Base-by-base conservation (phyloP, 2,113 vertebrate species). In the Phrynosoma blainvillii region DNA sequence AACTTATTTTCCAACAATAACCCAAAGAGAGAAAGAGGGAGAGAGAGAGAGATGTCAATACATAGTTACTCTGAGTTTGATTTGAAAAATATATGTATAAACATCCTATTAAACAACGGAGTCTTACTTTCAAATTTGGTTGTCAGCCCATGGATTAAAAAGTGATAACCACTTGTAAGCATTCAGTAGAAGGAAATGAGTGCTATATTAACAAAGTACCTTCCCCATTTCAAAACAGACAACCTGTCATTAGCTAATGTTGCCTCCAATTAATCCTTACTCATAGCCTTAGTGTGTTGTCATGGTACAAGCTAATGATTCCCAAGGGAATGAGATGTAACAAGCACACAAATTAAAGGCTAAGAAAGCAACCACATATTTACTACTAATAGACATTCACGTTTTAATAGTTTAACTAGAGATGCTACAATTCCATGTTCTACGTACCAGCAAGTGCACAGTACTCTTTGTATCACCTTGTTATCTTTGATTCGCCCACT, bases 211-310 rank as follows among this genome's bases (percentile, higher is more conserved):
- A 42, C 47, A 54, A 73, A 82, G 21, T 47, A 56, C 54, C 83
- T 42, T 68, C 87, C 80, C 59, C 71, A 20, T 66, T 91, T 79
- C 7, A 80, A 77, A 42, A 54, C 42, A 18, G 79, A 74, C 25
- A 75, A 36, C 0, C 75, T 84, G 83, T 62, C 16, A 52, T 93
- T 92, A 92, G 85, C 89, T 91, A 92, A 94, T 84, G 71, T 56
- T 27, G 65, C 84, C 0, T 23, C 85, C 76, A 90, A 95, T 91
- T 85, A 90, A 92, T 90, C 87, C 90, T 66, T 84, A 87, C 88
- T 85, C 84, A 68, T 80, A 85, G 1, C 6, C 21, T 84, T 0
- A 1, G 5, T 1, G 36, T 8, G 0, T 9, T 66, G 84, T 25
- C 79, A 6, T 12, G 62, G 0, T 21, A 70, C 0, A 82, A 71